Conservation (phyloP, 1,140 invertebrate species). For the Sycophaga agraensis region DNA sequence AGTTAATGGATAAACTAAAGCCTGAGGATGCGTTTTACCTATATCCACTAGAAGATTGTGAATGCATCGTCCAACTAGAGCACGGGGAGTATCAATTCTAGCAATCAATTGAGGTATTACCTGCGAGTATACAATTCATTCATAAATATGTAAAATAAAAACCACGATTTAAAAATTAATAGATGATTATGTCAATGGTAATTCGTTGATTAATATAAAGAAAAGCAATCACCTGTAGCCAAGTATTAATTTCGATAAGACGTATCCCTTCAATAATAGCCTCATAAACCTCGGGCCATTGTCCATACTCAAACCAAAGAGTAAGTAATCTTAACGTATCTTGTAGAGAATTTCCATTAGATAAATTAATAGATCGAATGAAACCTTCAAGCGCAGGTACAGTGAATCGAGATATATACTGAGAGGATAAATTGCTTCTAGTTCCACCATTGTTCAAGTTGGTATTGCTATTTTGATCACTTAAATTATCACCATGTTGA, state of each 20-base stretch:
- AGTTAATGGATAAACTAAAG: slow-evolving; percentile 94
- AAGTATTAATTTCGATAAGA: slow-evolving; percentile 95
- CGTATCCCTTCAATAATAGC: slow-evolving; percentile 90
- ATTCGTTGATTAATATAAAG: not conserved
- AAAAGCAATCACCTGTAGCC: slow-evolving; percentile 79
- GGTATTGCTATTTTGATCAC: slow-evolving; percentile 25
- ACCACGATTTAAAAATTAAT: not conserved
- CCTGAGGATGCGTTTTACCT: slow-evolving; percentile 83
- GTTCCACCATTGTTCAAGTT: slow-evolving; percentile 37
- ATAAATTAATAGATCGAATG: slow-evolving; percentile 91
- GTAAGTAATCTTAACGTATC: slow-evolving; percentile 93
- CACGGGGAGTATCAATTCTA: slow-evolving; percentile 90
- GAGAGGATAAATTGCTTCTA: slow-evolving; percentile 42
- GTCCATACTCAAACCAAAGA: slow-evolving; percentile 94
- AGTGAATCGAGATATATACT: slow-evolving; percentile 78
- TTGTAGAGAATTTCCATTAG: slow-evolving; percentile 92
- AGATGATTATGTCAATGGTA: not conserved
- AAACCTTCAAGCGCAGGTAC: slow-evolving; percentile 95
- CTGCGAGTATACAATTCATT: not conserved
- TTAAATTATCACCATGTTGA: slow-evolving; percentile 53
- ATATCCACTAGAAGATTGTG: slow-evolving; percentile 93
- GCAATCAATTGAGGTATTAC: slow-evolving; percentile 99
- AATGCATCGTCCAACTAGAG: slow-evolving; percentile 85
- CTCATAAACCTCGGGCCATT: slow-evolving; percentile 90
- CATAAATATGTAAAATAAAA: not conserved